Conservation (phyloP, 2,797 vertebrate genomes). For the Florisuga fusca region DNA sequence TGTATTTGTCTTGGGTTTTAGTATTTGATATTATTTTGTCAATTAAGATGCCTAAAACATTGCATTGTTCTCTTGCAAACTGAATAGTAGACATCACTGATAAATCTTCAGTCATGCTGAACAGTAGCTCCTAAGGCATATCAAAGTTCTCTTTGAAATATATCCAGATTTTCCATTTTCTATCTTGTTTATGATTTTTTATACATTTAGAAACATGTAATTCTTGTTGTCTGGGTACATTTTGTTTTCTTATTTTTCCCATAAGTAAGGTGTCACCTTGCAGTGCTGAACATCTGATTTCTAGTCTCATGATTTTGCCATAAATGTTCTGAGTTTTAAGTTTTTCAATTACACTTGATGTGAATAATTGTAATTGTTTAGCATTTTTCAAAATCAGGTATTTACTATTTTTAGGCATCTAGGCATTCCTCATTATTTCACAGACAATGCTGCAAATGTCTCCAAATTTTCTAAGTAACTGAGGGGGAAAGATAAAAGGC, state of each 20-base stretch:
- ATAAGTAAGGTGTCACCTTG: not conserved
- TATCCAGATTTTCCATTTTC: not conserved
- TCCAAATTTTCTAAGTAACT: not conserved
- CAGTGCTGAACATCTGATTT: not conserved
- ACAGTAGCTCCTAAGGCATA: constrained; percentile 6
- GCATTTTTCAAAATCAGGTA: not conserved
- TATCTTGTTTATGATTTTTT: not conserved
- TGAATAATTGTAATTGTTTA: not conserved
- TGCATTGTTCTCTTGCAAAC: constrained; percentile 54
- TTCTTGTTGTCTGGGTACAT: not conserved
- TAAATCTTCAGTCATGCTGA: constrained; percentile 32
- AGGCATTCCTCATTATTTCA: not conserved
- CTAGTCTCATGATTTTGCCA: not conserved
- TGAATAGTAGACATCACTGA: constrained; percentile 40
- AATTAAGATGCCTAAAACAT: constrained; percentile 33
- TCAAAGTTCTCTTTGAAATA: constrained; percentile 20
- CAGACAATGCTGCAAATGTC: not conserved
- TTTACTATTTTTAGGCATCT: not conserved
- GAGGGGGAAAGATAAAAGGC: not conserved
- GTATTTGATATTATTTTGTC: constrained; percentile 43
- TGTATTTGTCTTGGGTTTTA: not conserved
- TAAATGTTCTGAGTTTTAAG: not conserved
- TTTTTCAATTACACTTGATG: not conserved
- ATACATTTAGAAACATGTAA: not conserved
- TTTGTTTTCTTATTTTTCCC: not conserved